These are phyloP conservation scores for Pterocles burchelli DNA, from an alignment of 2,113 vertebrate species.

Conservation along the genomic window DNA sequence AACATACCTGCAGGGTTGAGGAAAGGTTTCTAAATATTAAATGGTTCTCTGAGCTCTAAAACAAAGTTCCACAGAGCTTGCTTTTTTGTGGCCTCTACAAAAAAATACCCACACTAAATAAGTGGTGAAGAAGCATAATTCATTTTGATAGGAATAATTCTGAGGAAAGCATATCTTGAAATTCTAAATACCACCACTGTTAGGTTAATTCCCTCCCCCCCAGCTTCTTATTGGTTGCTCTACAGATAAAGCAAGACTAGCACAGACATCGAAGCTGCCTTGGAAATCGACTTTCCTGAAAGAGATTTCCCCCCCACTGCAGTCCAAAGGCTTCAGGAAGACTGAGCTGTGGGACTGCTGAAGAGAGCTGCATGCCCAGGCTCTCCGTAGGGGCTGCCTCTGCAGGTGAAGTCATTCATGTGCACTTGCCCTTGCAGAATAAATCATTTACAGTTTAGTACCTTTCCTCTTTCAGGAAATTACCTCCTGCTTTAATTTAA, in stretches of 20 bases:
- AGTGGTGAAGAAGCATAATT: background rate
- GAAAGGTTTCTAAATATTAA: background rate
- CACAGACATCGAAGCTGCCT: background rate
- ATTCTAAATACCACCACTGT: background rate
- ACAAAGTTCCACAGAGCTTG: background rate
- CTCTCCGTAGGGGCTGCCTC: background rate
- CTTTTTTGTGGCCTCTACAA: background rate
- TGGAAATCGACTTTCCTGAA: background rate
- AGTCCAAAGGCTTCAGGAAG: background rate
- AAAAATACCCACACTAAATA: background rate
- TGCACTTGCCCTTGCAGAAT: background rate
- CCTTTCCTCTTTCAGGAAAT: background rate
- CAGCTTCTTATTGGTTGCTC: background rate
- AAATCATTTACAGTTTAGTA: background rate
- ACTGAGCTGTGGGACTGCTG: accelerated
- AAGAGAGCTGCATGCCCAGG: background rate
- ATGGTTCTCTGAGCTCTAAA: background rate
- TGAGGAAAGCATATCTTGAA: background rate
- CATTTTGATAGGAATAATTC: background rate
- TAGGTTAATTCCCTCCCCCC: background rate
- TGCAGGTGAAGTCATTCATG: background rate
- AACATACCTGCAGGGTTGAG: background rate
- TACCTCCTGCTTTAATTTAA: background rate
- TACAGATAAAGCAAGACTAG: background rate
- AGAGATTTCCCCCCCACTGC: too few relatives aligned